phyloP scores from a whole-genome alignment of 2,113 vertebrate genomes.

The Tauraco erythrolophus region DNA sequence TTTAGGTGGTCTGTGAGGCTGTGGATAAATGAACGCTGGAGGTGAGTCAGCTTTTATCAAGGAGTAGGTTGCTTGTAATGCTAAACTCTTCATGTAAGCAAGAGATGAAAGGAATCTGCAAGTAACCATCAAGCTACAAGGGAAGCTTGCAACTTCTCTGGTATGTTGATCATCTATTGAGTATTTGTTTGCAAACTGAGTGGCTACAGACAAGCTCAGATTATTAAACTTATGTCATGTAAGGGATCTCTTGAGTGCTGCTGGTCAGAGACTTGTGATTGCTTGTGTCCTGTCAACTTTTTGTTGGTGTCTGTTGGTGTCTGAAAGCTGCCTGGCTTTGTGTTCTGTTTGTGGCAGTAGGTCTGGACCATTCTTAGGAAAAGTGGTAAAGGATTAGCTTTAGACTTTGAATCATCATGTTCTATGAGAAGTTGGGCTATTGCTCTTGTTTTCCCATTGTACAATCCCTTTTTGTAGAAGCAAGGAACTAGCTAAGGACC shows the following conservation, averaged over 20 bases:
- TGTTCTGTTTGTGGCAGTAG: background rate
- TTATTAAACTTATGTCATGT: background rate
- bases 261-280: background rate
- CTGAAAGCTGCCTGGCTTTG: background rate
- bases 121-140: background rate
- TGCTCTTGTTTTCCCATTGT: background rate
- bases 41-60: background rate
- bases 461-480: background rate
- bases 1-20: background rate
- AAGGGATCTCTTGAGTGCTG: background rate
- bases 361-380: background rate
- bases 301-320: conserved; percentile 15
- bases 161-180: background rate
- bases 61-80: background rate
- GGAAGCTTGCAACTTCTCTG: background rate
- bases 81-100: background rate
- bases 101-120: background rate
- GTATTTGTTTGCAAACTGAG: background rate
- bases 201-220: background rate
- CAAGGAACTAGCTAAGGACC: background rate
- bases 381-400: background rate
- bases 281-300: conserved; percentile 10
- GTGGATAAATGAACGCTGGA: background rate
- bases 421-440: background rate
- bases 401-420: background rate